These are phyloP conservation scores for Ricordea florida DNA, from an alignment of 92 coral and sea anemone species.

Conservation along the genomic window DNA sequence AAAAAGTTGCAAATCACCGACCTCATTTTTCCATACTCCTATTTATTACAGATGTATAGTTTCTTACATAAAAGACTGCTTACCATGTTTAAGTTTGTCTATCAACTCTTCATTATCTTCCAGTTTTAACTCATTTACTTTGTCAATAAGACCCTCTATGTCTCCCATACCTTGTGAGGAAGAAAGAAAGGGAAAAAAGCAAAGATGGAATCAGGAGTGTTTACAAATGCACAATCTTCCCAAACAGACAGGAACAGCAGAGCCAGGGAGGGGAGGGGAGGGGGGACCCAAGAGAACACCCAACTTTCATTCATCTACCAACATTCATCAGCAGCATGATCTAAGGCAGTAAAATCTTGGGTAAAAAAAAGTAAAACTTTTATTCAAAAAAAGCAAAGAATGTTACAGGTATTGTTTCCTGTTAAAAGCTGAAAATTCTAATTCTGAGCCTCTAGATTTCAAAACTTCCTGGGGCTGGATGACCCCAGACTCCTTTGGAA, in stretches of 20 bases:
- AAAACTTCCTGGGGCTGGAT: no score
- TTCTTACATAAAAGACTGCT: neutral
- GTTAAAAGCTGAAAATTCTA: no score
- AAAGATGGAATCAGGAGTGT: neutral
- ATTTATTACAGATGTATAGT: neutral
- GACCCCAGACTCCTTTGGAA: no score
- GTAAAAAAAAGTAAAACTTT: neutral
- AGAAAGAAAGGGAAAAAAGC: neutral
- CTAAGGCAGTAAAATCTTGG: neutral
- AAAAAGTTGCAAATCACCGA: no score
- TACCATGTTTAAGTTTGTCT: constrained; percentile 97
- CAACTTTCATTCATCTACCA: no score
- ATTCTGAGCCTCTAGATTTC: no score
- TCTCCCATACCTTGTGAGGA: constrained; percentile 90
- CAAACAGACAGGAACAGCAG: no score
- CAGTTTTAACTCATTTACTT: constrained; percentile 93
- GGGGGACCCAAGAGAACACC: no score
- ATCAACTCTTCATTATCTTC: constrained; percentile 97
- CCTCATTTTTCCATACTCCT: no score
- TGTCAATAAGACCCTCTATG: constrained; percentile 96
- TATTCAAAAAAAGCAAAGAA: neutral
- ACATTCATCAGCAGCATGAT: no score
- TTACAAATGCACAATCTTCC: no score
- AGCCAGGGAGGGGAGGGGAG: no score
- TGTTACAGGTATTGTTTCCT: neutral